These are phyloP conservation scores for Manis crassicaudata DNA, from an alignment of 2,797 vertebrate genomes.

Conservation along the genomic window DNA sequence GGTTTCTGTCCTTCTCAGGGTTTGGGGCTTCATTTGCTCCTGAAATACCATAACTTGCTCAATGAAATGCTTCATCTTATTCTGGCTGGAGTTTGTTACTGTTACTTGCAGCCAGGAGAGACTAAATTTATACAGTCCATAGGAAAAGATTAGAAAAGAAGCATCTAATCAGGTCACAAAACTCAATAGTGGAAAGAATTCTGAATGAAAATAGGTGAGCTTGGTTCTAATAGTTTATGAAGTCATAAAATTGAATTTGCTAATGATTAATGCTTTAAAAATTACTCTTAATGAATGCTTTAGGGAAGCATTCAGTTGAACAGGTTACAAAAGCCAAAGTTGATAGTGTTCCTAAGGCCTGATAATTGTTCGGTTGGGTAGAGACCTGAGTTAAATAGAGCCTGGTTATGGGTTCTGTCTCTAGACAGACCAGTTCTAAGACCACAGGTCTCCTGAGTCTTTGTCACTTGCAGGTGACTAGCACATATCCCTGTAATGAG, in stretches of 20 bases:
- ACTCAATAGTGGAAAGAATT: not conserved
- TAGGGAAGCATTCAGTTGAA: not conserved
- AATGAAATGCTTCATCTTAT: not conserved
- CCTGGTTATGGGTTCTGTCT: not conserved
- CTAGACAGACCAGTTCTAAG: not conserved
- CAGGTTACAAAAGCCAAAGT: not conserved
- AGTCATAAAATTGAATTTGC: not conserved
- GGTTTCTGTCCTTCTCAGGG: not conserved
- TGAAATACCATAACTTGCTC: not conserved
- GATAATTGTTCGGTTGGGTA: not conserved
- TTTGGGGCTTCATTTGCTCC: not conserved
- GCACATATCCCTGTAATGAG: not conserved
- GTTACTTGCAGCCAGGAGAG: not conserved
- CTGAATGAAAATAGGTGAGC: not conserved
- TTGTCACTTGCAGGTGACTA: not conserved
- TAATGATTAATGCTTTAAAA: constrained; percentile 30
- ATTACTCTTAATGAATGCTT: not conserved
- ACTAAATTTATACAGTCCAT: not conserved
- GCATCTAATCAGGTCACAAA: not conserved
- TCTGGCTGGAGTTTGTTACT: not conserved
- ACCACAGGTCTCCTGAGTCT: not conserved
- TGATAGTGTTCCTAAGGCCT: not conserved
- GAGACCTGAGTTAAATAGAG: not conserved
- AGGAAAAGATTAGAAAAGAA: not conserved
- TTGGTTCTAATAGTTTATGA: not conserved